Evolutionary conservation across 2,888 invertebrate genomes (phyloP).

Genomic region (Dendrolimus houi): DNA sequence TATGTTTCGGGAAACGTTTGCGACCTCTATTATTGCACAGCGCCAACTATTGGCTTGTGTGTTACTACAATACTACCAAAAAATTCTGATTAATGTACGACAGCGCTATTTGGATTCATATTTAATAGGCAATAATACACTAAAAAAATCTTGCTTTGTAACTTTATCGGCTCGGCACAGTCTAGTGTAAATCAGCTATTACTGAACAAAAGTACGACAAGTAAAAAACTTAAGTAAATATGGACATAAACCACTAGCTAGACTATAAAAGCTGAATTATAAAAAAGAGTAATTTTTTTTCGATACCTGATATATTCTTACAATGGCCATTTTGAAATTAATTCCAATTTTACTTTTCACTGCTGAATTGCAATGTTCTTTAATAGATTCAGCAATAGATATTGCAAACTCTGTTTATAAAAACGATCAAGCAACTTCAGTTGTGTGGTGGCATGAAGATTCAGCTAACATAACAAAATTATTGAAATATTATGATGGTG

Average conservation of each 20-base stretch:
- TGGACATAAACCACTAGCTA: background rate
- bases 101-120: no score
- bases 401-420: slow-evolving; percentile 29
- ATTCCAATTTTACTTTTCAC: background rate
- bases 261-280: no score
- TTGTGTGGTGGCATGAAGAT: slow-evolving; percentile 27
- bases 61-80: no score
- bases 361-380: background rate
- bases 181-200: background rate
- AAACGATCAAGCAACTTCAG: slow-evolving; percentile 20
- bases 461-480: slow-evolving; percentile 20
- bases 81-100: no score
- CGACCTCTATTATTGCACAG: no score
- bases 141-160: no score
- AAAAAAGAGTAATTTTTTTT: no score
- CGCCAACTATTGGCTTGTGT: no score
- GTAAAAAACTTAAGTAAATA: slow-evolving; percentile 2
- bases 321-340: background rate
- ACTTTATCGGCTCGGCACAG: no score
- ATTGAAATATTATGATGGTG: slow-evolving; percentile 23
- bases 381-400: slow-evolving; percentile 22
- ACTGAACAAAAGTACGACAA: slow-evolving; percentile 1
- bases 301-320: no score
- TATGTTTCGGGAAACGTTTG: no score
- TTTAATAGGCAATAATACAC: no score